Evolutionary conservation across 2,797 vertebrate genomes (phyloP).

Genomic region (Pantherophis alleghaniensis): DNA sequence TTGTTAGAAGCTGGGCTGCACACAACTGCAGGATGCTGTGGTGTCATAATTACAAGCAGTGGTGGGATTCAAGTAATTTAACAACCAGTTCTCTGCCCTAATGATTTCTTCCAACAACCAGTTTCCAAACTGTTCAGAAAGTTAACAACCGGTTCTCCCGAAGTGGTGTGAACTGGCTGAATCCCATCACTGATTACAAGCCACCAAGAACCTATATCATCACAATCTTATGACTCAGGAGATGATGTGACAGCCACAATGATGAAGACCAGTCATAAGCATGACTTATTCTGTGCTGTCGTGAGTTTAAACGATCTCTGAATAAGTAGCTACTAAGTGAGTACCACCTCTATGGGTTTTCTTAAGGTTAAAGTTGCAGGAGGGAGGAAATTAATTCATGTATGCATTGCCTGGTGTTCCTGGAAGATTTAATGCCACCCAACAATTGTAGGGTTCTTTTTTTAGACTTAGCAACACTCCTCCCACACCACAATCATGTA

Average conservation of each 20-base stretch:
- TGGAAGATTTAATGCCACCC: neutral
- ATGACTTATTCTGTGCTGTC: neutral
- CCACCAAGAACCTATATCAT: neutral
- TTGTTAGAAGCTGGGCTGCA: neutral
- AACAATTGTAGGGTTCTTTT: neutral
- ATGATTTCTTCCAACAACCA: too few relatives aligned
- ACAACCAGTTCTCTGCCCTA: too few relatives aligned
- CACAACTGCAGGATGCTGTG: neutral
- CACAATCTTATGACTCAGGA: neutral
- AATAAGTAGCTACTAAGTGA: neutral
- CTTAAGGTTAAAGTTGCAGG: neutral
- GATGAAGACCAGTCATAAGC: neutral
- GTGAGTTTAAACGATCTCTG: neutral
- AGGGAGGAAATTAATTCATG: too few relatives aligned
- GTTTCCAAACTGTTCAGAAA: too few relatives aligned
- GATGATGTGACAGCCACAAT: neutral
- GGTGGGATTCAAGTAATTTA: too few relatives aligned
- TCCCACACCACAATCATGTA: too few relatives aligned
- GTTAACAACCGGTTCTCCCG: too few relatives aligned
- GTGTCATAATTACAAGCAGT: neutral
- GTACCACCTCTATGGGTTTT: neutral
- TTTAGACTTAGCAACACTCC: neutral
- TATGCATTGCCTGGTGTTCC: neutral
- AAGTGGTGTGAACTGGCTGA: too few relatives aligned
- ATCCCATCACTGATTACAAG: neutral